Evolutionary conservation across 2,888 invertebrate species (phyloP).

Genomic region (Leucozona laternaria): DNA sequence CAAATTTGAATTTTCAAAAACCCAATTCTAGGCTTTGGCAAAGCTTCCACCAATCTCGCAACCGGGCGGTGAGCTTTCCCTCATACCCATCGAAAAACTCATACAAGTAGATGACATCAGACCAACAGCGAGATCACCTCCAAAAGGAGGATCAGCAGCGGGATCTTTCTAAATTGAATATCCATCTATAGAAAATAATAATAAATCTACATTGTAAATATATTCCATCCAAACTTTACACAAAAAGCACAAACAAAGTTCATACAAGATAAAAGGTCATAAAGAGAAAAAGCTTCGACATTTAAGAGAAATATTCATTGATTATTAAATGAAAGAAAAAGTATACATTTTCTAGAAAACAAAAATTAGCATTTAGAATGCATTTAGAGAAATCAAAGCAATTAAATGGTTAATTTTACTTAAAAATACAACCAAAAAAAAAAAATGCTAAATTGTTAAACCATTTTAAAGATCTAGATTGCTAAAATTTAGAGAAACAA

Average conservation of each 20-base stretch:
- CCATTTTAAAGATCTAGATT: conserved; percentile 49
- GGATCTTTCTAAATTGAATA: conserved; percentile 52
- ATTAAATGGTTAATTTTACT: conserved; percentile 61
- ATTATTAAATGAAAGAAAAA: conserved; percentile 7
- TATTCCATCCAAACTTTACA: conserved; percentile 68
- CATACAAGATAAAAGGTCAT: conserved; percentile 37
- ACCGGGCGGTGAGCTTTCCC: conserved; percentile 91
- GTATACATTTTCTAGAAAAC: conserved; percentile 32
- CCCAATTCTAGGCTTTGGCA: conserved; percentile 82
- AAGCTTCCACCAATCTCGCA: conserved; percentile 84
- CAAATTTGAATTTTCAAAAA: not conserved
- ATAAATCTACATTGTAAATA: conserved; percentile 64
- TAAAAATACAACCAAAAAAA: conserved; percentile 31
- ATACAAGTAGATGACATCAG: conserved; percentile 88
- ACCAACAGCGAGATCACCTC: conserved; percentile 79
- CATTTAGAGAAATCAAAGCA: conserved; percentile 66
- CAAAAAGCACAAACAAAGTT: conserved; percentile 55
- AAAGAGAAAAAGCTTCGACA: conserved; percentile 36
- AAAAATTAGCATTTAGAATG: conserved; percentile 64
- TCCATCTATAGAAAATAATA: not conserved
- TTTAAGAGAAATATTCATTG: conserved; percentile 32
- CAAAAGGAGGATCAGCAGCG: conserved; percentile 73
- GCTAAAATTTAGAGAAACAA: conserved; percentile 45
- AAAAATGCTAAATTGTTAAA: conserved; percentile 44
- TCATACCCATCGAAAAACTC: conserved; percentile 93